Percentiles rank a stretch among this genome's conserved stretches.
Conservation (phyloP, 2,888 invertebrate species). For the Parochlus steinenii region DNA sequence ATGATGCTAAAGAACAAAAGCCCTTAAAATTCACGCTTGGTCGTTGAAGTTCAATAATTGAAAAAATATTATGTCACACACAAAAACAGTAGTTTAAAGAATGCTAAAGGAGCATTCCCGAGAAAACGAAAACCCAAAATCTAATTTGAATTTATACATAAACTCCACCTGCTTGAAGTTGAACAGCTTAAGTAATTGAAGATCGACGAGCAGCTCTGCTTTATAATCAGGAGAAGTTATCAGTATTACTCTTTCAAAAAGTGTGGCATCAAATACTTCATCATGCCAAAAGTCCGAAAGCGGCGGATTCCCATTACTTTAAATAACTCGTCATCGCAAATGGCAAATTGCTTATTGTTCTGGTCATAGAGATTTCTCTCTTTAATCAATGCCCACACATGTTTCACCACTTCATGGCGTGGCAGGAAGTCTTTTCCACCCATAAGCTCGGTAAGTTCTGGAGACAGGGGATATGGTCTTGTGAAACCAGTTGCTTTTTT, state of each 20-base stretch:
- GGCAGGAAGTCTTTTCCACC: constrained; percentile 66
- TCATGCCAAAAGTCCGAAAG: constrained; percentile 92
- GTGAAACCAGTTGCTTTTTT: constrained; percentile 65
- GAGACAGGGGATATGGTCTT: constrained; percentile 65
- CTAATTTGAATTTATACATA: too few species aligned
- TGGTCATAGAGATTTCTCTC: constrained; percentile 81
- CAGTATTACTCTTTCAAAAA: constrained; percentile 44
- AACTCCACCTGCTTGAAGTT: too few species aligned
- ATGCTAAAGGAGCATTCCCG: too few species aligned
- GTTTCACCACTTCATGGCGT: constrained; percentile 78
- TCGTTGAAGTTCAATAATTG: too few species aligned
- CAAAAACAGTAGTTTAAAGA: too few species aligned
- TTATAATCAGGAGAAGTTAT: too few species aligned
- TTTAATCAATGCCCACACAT: constrained; percentile 80
- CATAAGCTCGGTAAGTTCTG: constrained; percentile 67
- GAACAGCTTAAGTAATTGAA: too few species aligned
- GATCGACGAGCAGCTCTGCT: too few species aligned
- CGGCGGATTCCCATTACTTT: constrained; percentile 84
- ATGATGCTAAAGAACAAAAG: too few species aligned
- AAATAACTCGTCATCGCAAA: constrained; percentile 78
- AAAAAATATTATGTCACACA: too few species aligned
- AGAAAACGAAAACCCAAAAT: too few species aligned
- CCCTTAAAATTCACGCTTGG: too few species aligned
- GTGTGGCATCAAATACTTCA: constrained; percentile 88
- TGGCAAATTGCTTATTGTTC: constrained; percentile 86